Base-by-base conservation (phyloP, 2,113 vertebrate genomes). In the Clarias batrachus region DNA sequence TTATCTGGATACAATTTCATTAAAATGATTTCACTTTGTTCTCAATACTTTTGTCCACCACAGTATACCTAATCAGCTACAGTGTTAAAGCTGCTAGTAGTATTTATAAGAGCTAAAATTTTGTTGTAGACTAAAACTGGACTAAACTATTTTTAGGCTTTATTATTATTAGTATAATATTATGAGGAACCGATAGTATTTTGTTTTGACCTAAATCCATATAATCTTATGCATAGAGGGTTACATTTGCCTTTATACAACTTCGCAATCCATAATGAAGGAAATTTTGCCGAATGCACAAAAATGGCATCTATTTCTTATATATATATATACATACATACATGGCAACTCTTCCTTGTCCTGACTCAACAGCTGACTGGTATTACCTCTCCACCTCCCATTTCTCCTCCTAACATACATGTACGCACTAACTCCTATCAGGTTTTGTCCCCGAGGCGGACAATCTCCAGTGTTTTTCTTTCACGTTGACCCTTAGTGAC, bases 361-460 rank as follows among this genome's bases (percentile, higher is more conserved):
- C 62, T 65, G 73, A 88, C 84, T 86, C 83, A 82, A 93, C 93
- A 94, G 93, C 92, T 94, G 93, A 94, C 83, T 89, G 89, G 91
- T 90, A 92, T 94, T 94, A 94, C 86, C 90, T 87, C 81, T 33
- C 19, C 85, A 86, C 70, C 79, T 70, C 80, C 74, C 62, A 73
- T 73, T 25, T 33, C 30, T 37, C 78, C 33, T 65, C 54, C n/a
- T 65, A 76, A 33, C 78, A 77, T 81, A 62, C 71, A 57, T 66
- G 66, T 81, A 76, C 83, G 60, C 84, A 73, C 57, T 62, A 62
- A 57, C 52, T 74, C 80, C 74, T 78, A 33, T 76, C 80, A 63
- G 85, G 56, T 74, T 82, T 82, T 10, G 17, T 52, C 60, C 68
- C 41, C 1, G 56, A 76, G 68, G 66, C 37, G 0, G 56, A 30